Conservation (phyloP, 2,113 vertebrate genomes). For the Zosterops hypoxanthus region DNA sequence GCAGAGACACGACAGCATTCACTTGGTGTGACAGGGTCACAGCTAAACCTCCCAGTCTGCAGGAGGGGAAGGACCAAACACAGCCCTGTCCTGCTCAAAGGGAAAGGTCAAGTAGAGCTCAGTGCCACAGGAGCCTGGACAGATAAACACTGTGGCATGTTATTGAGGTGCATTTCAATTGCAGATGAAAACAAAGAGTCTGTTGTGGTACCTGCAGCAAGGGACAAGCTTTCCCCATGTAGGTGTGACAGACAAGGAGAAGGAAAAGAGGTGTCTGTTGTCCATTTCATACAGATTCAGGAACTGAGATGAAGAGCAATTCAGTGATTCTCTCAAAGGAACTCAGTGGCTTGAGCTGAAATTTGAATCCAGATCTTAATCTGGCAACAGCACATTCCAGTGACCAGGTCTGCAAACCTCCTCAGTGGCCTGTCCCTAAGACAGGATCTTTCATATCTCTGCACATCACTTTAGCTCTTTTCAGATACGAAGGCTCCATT, state of each 20-base stretch:
- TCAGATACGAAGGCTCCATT: neutral
- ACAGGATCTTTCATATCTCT: neutral
- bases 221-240: neutral
- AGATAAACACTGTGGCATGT: neutral
- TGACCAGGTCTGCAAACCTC: neutral
- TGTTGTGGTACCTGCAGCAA: neutral
- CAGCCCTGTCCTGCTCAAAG: neutral
- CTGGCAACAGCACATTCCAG: neutral
- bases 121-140: neutral
- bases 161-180: neutral
- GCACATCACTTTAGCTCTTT: neutral
- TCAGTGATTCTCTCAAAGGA: neutral
- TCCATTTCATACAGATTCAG: neutral
- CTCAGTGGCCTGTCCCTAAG: neutral
- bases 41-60: neutral
- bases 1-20: neutral
- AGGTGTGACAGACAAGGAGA: neutral
- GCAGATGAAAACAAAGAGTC: neutral
- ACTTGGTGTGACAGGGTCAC: neutral
- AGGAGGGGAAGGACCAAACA: neutral
- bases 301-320: neutral
- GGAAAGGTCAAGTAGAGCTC: neutral
- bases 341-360: neutral
- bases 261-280: neutral
- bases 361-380: neutral